These are phyloP conservation scores for Decapterus maruadsi DNA, from an alignment of 2,797 vertebrate species.

Conservation along the genomic window DNA sequence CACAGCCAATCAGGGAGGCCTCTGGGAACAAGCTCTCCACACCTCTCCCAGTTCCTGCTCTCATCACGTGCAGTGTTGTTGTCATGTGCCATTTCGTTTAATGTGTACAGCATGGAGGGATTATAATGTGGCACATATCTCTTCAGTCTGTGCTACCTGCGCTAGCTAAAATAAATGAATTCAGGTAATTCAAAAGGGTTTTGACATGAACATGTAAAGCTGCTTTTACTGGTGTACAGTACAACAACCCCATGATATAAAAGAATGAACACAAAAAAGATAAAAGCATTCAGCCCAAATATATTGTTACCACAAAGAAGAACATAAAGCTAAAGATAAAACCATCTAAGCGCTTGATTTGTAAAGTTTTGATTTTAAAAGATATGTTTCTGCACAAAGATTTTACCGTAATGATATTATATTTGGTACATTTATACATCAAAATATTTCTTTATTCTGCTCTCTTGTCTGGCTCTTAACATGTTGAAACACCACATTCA, in stretches of 20 bases:
- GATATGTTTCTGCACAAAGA: not conserved
- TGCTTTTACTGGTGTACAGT: not conserved
- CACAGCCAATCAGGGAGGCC: slow-evolving; percentile 76
- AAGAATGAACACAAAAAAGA: not conserved
- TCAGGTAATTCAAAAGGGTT: not conserved
- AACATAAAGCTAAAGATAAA: not conserved
- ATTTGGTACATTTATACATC: not conserved
- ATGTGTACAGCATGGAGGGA: not conserved
- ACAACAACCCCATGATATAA: not conserved
- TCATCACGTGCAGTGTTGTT: slow-evolving; percentile 1
- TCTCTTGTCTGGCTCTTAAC: slow-evolving; percentile 4
- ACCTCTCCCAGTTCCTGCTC: slow-evolving; percentile 36
- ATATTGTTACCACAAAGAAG: not conserved
- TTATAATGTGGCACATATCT: not conserved
- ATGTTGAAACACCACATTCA: slow-evolving; percentile 48
- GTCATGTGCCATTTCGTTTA: slow-evolving; percentile 4
- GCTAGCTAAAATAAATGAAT: not conserved
- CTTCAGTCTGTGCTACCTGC: too few species aligned
- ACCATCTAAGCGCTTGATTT: not conserved
- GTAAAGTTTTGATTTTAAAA: not conserved
- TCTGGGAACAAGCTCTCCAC: slow-evolving; percentile 43
- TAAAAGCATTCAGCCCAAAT: not conserved
- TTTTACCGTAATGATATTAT: not conserved
- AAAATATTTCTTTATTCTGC: not conserved
- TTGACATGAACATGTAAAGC: not conserved